These are phyloP conservation scores for Crotalus viridis DNA, from an alignment of 2,113 vertebrate genomes.

Conservation along the genomic window DNA sequence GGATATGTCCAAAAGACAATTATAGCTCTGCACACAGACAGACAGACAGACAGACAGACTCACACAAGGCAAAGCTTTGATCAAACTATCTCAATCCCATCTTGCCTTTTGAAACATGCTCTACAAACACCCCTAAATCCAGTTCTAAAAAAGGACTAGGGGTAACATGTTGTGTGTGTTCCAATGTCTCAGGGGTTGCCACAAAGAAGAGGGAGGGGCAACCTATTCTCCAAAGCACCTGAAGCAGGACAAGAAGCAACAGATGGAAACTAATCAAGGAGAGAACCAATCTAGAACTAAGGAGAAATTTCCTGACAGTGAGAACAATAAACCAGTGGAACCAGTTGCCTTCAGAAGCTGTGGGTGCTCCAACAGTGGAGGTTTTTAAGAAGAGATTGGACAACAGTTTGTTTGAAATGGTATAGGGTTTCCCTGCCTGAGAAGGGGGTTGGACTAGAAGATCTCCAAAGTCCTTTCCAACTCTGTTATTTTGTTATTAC, in stretches of 20 bases:
- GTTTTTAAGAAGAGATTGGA: neutral
- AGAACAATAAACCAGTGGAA: neutral
- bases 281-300: neutral
- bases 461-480: neutral
- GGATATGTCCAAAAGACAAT: neutral
- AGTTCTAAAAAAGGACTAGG: neutral
- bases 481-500: neutral
- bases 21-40: neutral
- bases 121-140: neutral
- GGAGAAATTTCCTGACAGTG: neutral
- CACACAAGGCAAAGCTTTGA: neutral
- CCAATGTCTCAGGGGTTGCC: neutral
- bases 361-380: neutral
- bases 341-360: neutral
- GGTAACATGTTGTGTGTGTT: neutral
- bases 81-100: neutral
- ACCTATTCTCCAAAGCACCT: neutral
- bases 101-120: neutral
- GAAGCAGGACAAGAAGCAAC: neutral
- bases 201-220: neutral
- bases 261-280: neutral
- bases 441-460: neutral
- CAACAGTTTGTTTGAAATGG: neutral
- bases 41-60: too few relatives aligned
- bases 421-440: neutral